These are phyloP conservation scores for Xyrichtys novacula DNA, from an alignment of 2,797 vertebrate genomes.

Conservation along the genomic window DNA sequence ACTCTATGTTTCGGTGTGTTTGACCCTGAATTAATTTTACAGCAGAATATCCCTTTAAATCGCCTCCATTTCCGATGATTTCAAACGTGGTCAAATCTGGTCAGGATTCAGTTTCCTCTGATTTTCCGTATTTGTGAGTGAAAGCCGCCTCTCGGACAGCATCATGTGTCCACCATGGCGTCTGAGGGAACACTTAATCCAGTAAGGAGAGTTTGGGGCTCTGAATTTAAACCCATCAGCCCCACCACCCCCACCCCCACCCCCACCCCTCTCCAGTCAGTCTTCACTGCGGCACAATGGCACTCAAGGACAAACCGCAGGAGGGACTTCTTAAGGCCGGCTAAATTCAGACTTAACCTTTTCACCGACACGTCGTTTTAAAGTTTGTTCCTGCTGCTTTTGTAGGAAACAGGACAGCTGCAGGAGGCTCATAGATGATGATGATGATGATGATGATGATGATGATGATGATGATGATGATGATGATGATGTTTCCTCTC, in stretches of 20 bases:
- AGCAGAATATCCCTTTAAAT: no score
- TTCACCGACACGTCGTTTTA: slow-evolving; percentile 64
- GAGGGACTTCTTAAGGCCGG: slow-evolving; percentile 50
- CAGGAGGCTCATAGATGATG: no score
- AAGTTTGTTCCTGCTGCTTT: slow-evolving; percentile 54
- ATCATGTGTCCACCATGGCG: slow-evolving; percentile 57
- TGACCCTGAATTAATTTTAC: no score
- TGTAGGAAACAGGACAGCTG: slow-evolving; percentile 71
- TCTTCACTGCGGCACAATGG: slow-evolving; percentile 62
- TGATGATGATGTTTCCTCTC: not conserved
- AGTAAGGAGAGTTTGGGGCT: slow-evolving; percentile 65
- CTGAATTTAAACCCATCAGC: slow-evolving; percentile 52
- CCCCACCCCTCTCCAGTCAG: slow-evolving; percentile 22
- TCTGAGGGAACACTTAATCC: slow-evolving; percentile 70
- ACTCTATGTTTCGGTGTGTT: no score
- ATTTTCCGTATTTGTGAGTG: not conserved
- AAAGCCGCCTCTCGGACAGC: slow-evolving; percentile 19
- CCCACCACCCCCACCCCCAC: slow-evolving; percentile 3
- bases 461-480: no score
- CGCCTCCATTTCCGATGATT: no score
- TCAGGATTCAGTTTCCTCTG: no score
- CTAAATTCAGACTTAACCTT: slow-evolving; percentile 80
- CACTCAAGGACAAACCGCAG: slow-evolving; percentile 55
- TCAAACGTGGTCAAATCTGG: no score
- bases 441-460: no score